Evolutionary conservation across 2,797 vertebrate genomes (phyloP).

Genomic region (Rhinoraja longicauda): DNA sequence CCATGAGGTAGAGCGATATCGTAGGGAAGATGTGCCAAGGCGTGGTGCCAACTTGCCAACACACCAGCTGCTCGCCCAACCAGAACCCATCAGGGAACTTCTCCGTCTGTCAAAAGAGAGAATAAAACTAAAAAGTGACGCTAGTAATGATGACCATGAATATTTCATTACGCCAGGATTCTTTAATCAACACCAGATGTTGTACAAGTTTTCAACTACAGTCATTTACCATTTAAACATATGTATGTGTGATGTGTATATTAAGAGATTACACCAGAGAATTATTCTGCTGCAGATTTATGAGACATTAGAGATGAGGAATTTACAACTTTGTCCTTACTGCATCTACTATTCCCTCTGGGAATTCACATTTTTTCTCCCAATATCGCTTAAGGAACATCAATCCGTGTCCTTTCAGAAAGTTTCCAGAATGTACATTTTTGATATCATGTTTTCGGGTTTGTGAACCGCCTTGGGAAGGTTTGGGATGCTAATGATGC

Average conservation of each 20-base stretch:
- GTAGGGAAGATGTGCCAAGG: conserved; percentile 97
- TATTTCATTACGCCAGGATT: background rate
- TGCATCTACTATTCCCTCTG: background rate
- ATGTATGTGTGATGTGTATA: background rate
- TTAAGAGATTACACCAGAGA: conserved; percentile 6
- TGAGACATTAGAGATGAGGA: background rate
- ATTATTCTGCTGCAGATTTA: background rate
- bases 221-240: conserved; percentile 32
- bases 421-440: no score
- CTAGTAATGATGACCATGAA: conserved; percentile 11
- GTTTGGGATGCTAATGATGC: no score
- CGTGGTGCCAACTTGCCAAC: conserved; percentile 91
- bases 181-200: conserved; percentile 24
- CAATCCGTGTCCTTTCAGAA: no score
- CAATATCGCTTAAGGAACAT: no score
- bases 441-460: no score
- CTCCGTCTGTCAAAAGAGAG: conserved; percentile 70
- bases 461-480: no score
- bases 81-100: conserved; percentile 94
- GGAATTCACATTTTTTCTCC: background rate
- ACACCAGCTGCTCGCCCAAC: conserved; percentile 95
- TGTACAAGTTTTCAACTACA: conserved; percentile 2
- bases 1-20: conserved; percentile 94
- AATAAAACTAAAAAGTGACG: conserved; percentile 41
- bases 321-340: background rate